A percentile compares a stretch with the other conserved stretches of the same genome.
Evolutionary conservation across 2,113 vertebrate genomes (phyloP).

Genomic region (Rousettus leschenaultii): DNA sequence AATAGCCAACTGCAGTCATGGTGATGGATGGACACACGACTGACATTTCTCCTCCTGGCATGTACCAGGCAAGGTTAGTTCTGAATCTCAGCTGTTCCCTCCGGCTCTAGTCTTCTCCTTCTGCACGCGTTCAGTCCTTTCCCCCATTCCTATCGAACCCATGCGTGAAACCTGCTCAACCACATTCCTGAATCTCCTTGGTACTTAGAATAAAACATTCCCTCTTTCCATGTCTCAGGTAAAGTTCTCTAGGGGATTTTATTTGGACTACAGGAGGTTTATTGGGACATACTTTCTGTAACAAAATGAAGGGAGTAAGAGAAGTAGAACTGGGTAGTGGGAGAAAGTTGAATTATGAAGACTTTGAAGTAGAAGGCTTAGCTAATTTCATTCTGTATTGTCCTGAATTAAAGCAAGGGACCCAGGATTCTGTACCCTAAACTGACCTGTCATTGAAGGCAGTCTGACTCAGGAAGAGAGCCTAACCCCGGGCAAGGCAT

Average conservation of each 20-base stretch:
- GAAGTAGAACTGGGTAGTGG: not conserved
- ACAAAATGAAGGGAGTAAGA: not conserved
- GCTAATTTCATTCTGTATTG: not conserved
- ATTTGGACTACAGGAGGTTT: not conserved
- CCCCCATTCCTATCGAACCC: not conserved
- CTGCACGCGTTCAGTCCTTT: not conserved
- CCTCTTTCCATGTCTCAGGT: not conserved
- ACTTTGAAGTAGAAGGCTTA: not conserved
- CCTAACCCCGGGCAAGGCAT: not conserved
- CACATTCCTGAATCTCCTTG: not conserved
- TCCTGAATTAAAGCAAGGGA: not conserved
- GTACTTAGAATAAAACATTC: not conserved
- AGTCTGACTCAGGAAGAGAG: not conserved
- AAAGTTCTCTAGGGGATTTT: not conserved
- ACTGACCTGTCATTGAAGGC: not conserved
- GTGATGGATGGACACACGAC: no score
- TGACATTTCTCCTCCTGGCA: not conserved
- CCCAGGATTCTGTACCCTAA: not conserved
- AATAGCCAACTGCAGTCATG: not conserved
- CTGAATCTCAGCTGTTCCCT: not conserved
- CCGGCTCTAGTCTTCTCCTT: not conserved
- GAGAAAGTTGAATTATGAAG: not conserved
- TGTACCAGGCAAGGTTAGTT: not conserved
- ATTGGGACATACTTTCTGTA: not conserved
- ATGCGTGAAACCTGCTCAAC: not conserved